Conservation (phyloP, 2,888 invertebrate genomes). For the Priapulus caudatus region DNA sequence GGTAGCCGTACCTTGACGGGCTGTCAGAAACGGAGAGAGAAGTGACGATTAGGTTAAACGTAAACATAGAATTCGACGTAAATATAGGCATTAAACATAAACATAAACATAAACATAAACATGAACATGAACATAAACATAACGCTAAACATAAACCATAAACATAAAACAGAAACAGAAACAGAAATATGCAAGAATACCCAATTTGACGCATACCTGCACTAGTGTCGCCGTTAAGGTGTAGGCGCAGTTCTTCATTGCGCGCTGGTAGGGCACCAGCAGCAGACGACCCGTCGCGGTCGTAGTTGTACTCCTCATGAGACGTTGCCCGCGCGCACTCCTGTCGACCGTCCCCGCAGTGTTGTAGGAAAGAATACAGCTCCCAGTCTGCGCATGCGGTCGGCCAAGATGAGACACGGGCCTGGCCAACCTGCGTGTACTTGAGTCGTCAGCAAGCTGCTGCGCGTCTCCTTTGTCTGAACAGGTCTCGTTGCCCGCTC, state of each 20-base stretch:
- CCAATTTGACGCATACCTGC: no score
- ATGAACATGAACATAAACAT: no score
- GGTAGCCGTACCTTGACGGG: background rate
- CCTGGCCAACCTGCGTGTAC: slow-evolving; percentile 77
- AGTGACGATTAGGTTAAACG: no score
- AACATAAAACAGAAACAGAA: no score
- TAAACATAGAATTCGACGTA: no score
- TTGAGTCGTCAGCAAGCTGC: slow-evolving; percentile 67
- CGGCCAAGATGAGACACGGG: slow-evolving; percentile 47
- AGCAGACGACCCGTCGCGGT: slow-evolving; percentile 72
- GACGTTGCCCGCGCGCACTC: slow-evolving; percentile 87
- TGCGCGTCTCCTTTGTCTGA: slow-evolving; percentile 70
- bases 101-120: no score
- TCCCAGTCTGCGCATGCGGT: slow-evolving; percentile 21
- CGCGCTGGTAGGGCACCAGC: slow-evolving; percentile 74
- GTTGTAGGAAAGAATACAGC: slow-evolving; percentile 18
- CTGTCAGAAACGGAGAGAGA: background rate
- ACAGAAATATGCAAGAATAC: no score
- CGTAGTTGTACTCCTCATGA: slow-evolving; percentile 73
- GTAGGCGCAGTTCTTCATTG: slow-evolving; percentile 66
- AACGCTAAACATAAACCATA: no score
- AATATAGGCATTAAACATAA: no score
- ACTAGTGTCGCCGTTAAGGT: slow-evolving; percentile 64
- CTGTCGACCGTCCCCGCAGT: slow-evolving; percentile 64
- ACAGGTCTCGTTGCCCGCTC: slow-evolving; percentile 74